Percentiles rank a stretch among this genome's conserved stretches.
Evolutionary conservation across 2,888 invertebrate species (phyloP).

Genomic region (Amphimallon solstitiale): DNA sequence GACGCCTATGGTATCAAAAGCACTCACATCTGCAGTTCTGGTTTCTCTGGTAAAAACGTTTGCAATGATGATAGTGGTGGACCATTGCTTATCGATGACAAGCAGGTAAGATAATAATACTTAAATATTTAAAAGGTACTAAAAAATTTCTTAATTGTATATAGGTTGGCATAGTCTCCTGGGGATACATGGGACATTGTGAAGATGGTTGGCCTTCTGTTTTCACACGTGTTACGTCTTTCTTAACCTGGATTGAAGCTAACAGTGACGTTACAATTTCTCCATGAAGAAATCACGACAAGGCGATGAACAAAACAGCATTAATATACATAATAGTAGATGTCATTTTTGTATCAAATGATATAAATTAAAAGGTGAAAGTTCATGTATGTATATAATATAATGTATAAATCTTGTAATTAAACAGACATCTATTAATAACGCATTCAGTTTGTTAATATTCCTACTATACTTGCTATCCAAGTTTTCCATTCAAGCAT

Average conservation of each 20-base stretch:
- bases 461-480: too few relatives aligned
- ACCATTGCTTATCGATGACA: conserved; percentile 41
- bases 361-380: too few relatives aligned
- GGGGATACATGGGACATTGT: conserved; percentile 58
- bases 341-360: too few relatives aligned
- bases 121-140: neutral
- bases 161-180: conserved; percentile 54
- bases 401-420: too few relatives aligned
- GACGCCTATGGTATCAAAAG: neutral
- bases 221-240: conserved; percentile 59
- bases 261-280: conserved; percentile 40
- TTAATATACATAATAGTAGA: too few relatives aligned
- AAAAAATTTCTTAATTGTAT: neutral
- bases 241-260: conserved; percentile 55
- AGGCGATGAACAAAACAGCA: too few relatives aligned
- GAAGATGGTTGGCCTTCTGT: conserved; percentile 60
- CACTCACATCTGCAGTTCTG: conserved; percentile 64
- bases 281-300: neutral
- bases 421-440: too few relatives aligned
- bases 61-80: conserved; percentile 66
- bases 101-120: conserved; percentile 17
- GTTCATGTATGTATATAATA: neutral
- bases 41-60: conserved; percentile 61
- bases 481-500: too few relatives aligned
- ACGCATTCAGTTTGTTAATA: too few relatives aligned